These are phyloP conservation scores for Macropus fuliginosus DNA, from an alignment of 2,797 vertebrate species.

Conservation along the genomic window DNA sequence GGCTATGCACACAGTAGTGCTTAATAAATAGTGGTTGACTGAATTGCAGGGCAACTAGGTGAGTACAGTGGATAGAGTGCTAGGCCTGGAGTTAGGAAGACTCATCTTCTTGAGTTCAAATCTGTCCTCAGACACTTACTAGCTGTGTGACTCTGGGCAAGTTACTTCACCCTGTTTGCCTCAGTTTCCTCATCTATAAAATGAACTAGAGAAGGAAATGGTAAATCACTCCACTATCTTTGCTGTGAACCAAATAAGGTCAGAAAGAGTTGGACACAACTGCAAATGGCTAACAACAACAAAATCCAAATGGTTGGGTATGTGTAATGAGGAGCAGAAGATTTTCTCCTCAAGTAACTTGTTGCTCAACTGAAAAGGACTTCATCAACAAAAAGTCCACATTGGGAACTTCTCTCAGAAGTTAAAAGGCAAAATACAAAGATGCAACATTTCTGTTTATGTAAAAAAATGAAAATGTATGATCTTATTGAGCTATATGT, in stretches of 20 bases:
- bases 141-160: background rate
- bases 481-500: background rate
- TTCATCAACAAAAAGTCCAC: constrained; percentile 11
- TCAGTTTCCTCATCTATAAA: background rate
- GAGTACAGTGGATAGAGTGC: background rate
- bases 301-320: background rate
- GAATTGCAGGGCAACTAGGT: background rate
- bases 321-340: background rate
- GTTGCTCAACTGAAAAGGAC: background rate
- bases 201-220: background rate
- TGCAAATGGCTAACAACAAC: background rate
- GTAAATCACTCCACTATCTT: background rate
- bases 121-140: background rate
- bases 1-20: background rate
- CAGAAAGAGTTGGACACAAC: background rate
- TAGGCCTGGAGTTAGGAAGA: background rate
- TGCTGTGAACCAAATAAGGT: background rate
- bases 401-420: constrained; percentile 38
- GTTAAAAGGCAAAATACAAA: constrained; percentile 47
- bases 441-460: constrained; percentile 20
- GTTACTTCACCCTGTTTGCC: background rate
- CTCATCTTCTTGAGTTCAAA: background rate
- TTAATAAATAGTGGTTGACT: background rate
- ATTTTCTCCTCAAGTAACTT: background rate
- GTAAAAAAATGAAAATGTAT: constrained; percentile 5